Evolutionary conservation across 2,113 vertebrate species (phyloP).

Genomic region (Bubalus kerabau): DNA sequence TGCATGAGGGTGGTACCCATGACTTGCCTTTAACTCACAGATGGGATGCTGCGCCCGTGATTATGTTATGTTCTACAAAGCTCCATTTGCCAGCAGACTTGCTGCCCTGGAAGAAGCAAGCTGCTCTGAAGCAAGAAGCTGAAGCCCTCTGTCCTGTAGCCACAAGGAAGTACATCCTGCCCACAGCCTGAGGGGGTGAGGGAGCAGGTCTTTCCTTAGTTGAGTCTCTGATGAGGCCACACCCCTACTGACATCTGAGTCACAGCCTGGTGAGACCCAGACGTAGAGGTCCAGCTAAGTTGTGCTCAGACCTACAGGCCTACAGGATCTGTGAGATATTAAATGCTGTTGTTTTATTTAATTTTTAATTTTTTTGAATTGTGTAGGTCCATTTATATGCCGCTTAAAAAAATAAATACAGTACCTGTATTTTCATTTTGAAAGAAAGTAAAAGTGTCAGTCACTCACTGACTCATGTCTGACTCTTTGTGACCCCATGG

Average conservation of each 20-base stretch:
- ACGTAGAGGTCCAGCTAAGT: neutral
- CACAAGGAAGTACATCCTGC: neutral
- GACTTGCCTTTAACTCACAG: neutral
- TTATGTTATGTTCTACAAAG: neutral
- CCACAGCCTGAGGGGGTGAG: neutral
- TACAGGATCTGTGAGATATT: neutral
- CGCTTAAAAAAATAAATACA: neutral
- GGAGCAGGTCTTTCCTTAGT: neutral
- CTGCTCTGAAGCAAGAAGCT: neutral
- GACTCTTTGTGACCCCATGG: neutral
- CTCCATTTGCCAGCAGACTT: neutral
- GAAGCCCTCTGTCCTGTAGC: neutral
- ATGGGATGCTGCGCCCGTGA: accelerated
- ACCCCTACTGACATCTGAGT: neutral
- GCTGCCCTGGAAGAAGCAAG: neutral
- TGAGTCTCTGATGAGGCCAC: neutral
- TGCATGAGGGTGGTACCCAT: neutral
- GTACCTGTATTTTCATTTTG: neutral
- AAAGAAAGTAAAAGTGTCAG: neutral
- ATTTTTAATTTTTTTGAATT: neutral
- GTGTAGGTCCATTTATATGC: neutral
- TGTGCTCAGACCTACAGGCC: neutral
- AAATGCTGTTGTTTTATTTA: neutral
- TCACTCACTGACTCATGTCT: neutral
- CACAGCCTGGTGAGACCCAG: neutral